phyloP scores from a whole-genome alignment of 2,888 invertebrate species.

The Agriopis leucophaearia region DNA sequence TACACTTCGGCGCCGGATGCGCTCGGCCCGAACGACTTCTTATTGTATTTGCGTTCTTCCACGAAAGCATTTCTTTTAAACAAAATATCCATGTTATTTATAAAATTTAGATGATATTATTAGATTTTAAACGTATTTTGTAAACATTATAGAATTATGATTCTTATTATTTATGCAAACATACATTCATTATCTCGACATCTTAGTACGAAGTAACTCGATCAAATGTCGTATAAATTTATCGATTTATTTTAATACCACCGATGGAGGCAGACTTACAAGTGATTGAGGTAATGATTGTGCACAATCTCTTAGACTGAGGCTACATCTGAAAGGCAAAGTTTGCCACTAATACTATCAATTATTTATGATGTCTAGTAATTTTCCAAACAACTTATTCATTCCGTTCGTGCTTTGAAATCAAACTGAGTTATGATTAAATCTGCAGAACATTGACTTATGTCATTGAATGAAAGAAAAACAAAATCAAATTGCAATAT shows the following conservation, averaged over 20 bases:
- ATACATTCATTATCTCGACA: slow-evolving; percentile 27
- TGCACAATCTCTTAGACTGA: slow-evolving; percentile 49
- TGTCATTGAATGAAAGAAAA: background rate
- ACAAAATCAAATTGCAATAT: background rate
- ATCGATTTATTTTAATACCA: slow-evolving; percentile 22
- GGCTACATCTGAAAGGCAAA: slow-evolving; percentile 19
- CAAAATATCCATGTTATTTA: slow-evolving; percentile 16
- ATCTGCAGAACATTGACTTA: background rate
- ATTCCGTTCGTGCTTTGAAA: slow-evolving; percentile 7
- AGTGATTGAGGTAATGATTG: slow-evolving; percentile 41
- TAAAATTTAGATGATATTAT: slow-evolving; percentile 23
- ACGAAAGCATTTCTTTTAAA: slow-evolving; percentile 37
- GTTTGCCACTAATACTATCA: slow-evolving; percentile 13
- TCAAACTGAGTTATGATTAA: slow-evolving; percentile 1
- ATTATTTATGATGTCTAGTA: slow-evolving; percentile 13
- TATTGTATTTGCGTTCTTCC: slow-evolving; percentile 42
- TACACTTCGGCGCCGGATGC: slow-evolving; percentile 14
- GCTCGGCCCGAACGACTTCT: slow-evolving; percentile 27
- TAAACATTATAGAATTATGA: slow-evolving; percentile 22
- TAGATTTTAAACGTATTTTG: slow-evolving; percentile 29
- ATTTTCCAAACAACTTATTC: slow-evolving; percentile 8
- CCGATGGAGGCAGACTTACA: slow-evolving; percentile 20
- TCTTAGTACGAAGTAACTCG: slow-evolving; percentile 19
- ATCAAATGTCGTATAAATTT: slow-evolving; percentile 17
- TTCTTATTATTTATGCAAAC: slow-evolving; percentile 19